A percentile compares a stretch with the other conserved stretches of the same genome.
Conservation (phyloP, 2,888 invertebrate genomes). For the Xanthia icteritia region DNA sequence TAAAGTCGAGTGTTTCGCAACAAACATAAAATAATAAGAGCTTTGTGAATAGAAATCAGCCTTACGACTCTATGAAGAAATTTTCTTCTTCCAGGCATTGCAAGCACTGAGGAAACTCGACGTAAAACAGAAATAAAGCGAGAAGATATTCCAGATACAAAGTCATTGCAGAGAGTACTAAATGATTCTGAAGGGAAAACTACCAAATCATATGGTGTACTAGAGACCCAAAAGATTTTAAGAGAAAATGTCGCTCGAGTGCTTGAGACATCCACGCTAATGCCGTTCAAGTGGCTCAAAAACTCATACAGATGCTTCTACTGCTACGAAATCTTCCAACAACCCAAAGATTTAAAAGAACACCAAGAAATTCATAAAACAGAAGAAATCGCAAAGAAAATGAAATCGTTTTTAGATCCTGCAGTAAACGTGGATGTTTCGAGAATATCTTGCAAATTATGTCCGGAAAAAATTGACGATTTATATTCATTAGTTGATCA, state of each 20-base stretch:
- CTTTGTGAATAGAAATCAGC: background rate
- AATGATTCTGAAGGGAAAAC: constrained; percentile 9
- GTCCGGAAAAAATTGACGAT: constrained; percentile 59
- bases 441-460: constrained; percentile 69
- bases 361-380: constrained; percentile 67
- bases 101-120: constrained; percentile 6
- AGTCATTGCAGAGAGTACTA: background rate
- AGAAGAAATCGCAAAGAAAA: constrained; percentile 63
- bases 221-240: constrained; percentile 49
- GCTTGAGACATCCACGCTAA: constrained; percentile 64
- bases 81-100: constrained; percentile 67
- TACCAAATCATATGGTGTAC: constrained; percentile 5
- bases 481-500: constrained; percentile 70
- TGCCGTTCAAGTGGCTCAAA: constrained; percentile 74
- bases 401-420: constrained; percentile 69
- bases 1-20: background rate
- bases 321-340: constrained; percentile 74
- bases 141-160: constrained; percentile 3
- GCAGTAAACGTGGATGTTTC: constrained; percentile 72
- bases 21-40: background rate
- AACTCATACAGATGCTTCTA: constrained; percentile 75
- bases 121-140: constrained; percentile 24
- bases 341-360: constrained; percentile 69
- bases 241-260: constrained; percentile 71
- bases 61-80: constrained; percentile 55